phyloP scores from a whole-genome alignment of 2,888 invertebrate genomes.

The Lypha dubia region DNA sequence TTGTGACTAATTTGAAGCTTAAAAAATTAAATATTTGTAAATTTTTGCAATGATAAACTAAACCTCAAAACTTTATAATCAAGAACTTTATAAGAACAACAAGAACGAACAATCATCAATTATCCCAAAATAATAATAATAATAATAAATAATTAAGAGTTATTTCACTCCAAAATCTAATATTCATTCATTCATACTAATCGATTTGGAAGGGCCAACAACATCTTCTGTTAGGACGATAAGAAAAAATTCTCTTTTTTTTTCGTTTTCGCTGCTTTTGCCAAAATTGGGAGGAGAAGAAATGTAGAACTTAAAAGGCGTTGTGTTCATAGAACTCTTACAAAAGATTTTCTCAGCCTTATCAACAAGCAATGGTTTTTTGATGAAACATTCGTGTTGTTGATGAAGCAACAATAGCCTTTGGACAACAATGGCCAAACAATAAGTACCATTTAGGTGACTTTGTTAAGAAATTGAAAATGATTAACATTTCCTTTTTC shows the following conservation, averaged over 20 bases:
- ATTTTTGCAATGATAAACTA: too few relatives aligned
- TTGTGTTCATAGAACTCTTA: conserved; percentile 7
- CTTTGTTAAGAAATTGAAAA: conserved; percentile 63
- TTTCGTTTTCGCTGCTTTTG: not conserved
- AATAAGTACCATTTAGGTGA: conserved; percentile 59
- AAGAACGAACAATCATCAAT: too few relatives aligned
- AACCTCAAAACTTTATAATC: too few relatives aligned
- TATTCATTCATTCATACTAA: too few relatives aligned
- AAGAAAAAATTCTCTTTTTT: not conserved
- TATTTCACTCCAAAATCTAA: too few relatives aligned
- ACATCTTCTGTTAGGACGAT: not conserved
- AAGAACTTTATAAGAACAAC: too few relatives aligned
- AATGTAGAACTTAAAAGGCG: not conserved
- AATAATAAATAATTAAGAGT: too few relatives aligned
- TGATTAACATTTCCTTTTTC: conserved; percentile 58
- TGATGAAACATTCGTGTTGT: conserved; percentile 60
- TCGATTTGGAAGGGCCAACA: not conserved
- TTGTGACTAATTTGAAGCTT: too few relatives aligned
- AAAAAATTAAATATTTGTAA: too few relatives aligned
- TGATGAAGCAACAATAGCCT: conserved; percentile 53
- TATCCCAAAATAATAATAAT: too few relatives aligned
- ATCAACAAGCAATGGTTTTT: conserved; percentile 56
- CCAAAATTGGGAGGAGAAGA: too few relatives aligned
- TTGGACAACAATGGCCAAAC: conserved; percentile 56
- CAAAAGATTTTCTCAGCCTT: conserved; percentile 18